Percentiles rank a stretch among this genome's conserved stretches.
Evolutionary conservation across 2,888 invertebrate species (phyloP).

Genomic region (Geophilus truncorum): DNA sequence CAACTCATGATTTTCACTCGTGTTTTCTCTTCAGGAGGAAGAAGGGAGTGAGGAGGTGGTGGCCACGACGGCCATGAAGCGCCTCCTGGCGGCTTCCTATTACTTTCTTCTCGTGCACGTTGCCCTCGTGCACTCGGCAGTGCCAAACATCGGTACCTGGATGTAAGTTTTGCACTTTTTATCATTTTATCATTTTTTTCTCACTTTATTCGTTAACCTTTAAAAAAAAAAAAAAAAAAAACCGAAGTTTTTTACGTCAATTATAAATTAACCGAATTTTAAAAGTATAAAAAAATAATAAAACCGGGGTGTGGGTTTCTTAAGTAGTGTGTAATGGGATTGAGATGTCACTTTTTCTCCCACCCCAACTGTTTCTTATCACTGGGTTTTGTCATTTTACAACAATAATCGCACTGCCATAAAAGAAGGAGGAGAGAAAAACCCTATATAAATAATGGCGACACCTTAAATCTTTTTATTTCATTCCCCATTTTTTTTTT

Average conservation of each 20-base stretch:
- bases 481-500: not conserved
- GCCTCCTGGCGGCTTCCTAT: conserved; percentile 21
- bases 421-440: not conserved
- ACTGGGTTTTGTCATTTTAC: conserved; percentile 3
- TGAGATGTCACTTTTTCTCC: not conserved
- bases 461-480: not conserved
- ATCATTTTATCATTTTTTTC: not conserved
- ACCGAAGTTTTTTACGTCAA: not conserved
- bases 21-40: conserved; percentile 27
- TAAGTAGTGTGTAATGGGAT: conserved; percentile 14
- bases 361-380: not conserved
- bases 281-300: not conserved
- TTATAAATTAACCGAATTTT: not conserved
- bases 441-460: not conserved
- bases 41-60: conserved; percentile 27
- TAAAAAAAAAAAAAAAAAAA: not conserved
- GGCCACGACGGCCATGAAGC: conserved; percentile 22
- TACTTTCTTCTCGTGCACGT: conserved; percentile 19
- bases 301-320: not conserved
- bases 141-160: conserved; percentile 24
- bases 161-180: not conserved
- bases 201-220: not conserved
- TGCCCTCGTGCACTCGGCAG: conserved; percentile 15
- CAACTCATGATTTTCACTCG: conserved; percentile 27
- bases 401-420: conserved; percentile 12